Percentiles rank a stretch among this genome's conserved stretches.
Evolutionary conservation across 2,888 invertebrate genomes (phyloP).

Genomic region (Copidosoma aretas): DNA sequence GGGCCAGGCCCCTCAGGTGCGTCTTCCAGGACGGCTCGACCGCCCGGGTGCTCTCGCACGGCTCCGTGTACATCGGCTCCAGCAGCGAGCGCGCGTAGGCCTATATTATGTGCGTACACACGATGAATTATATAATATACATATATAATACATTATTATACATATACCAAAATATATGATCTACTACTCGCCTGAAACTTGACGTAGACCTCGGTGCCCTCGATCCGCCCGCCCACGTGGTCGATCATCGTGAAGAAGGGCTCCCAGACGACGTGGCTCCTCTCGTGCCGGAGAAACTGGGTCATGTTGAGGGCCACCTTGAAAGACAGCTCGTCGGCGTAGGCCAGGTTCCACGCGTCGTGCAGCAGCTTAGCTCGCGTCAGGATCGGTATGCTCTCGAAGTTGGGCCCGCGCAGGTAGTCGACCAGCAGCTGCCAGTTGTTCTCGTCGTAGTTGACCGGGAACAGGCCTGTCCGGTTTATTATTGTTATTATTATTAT

Average conservation of each 20-base stretch:
- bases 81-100: constrained; percentile 72
- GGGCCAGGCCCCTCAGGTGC: constrained; percentile 72
- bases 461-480: constrained; percentile 73
- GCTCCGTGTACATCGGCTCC: constrained; percentile 75
- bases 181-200: constrained; percentile 73
- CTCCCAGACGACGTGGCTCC: constrained; percentile 81
- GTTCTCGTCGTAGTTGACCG: constrained; percentile 79
- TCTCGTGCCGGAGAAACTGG: constrained; percentile 75
- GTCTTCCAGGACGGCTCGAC: constrained; percentile 73
- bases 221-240: constrained; percentile 78
- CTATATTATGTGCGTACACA: not conserved
- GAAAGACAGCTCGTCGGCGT: constrained; percentile 78
- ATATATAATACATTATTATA: no score
- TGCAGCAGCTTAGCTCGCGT: constrained; percentile 79
- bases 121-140: not conserved
- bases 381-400: constrained; percentile 70
- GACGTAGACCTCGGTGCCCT: constrained; percentile 69
- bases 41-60: constrained; percentile 66
- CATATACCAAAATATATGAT: not conserved
- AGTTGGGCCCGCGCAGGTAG: constrained; percentile 64
- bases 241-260: constrained; percentile 84
- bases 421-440: constrained; percentile 80
- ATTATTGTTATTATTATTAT: not conserved
- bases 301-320: constrained; percentile 82
- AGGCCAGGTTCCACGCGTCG: constrained; percentile 80